Evolutionary conservation across 2,113 vertebrate species (phyloP).

Genomic region (Burhinus oedicnemus): DNA sequence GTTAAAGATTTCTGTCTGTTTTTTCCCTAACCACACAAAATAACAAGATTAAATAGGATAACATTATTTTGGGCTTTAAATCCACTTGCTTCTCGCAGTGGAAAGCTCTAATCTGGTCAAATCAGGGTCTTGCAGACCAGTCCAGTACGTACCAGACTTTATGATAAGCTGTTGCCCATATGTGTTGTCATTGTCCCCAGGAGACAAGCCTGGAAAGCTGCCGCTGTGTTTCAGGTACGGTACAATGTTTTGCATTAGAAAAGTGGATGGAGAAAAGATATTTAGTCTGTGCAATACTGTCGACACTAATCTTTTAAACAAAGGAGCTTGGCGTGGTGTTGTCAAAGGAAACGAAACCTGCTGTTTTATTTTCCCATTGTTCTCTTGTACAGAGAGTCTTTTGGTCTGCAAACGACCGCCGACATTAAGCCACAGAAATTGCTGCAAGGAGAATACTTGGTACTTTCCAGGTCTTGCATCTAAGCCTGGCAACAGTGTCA

Average conservation of each 20-base stretch:
- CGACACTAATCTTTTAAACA: constrained; percentile 22
- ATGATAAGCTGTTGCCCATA: constrained; percentile 50
- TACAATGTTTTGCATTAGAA: constrained; percentile 20
- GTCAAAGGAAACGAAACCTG: constrained; percentile 37
- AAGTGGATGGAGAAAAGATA: constrained; percentile 4
- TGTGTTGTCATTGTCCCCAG: constrained; percentile 38
- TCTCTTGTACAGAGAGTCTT: background rate
- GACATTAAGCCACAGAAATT: background rate
- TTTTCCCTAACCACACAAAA: background rate
- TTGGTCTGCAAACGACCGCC: background rate
- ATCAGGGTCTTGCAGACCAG: background rate
- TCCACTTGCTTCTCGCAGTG: constrained; percentile 15
- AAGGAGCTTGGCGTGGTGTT: background rate
- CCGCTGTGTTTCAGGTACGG: constrained; percentile 15
- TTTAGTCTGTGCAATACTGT: background rate
- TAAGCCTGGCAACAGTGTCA: background rate
- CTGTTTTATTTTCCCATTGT: constrained; percentile 32
- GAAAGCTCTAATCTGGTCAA: constrained; percentile 36
- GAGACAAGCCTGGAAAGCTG: background rate
- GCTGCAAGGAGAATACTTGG: background rate
- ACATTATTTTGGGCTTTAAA: constrained; percentile 46
- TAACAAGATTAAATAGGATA: constrained; percentile 52
- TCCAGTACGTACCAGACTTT: background rate
- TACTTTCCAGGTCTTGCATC: background rate
- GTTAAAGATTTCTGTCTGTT: background rate